A percentile compares a stretch with the other conserved stretches of the same genome.
phyloP scores from a whole-genome alignment of 1,140 invertebrate genomes.

The Heliconius himera region DNA sequence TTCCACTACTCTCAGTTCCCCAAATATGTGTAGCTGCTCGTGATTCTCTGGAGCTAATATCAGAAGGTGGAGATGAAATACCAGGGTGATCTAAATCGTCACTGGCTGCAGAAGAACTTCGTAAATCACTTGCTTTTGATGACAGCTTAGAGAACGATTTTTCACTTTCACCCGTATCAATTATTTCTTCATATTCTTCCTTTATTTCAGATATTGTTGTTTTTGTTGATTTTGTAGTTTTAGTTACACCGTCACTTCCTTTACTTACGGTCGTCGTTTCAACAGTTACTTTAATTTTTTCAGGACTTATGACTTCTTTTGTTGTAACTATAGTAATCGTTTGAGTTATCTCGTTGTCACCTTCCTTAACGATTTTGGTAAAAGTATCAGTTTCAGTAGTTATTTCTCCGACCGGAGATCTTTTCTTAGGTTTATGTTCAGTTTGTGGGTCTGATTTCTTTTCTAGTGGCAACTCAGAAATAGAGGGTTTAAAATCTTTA shows the following conservation, averaged over 20 bases:
- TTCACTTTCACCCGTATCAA: constrained; percentile 74
- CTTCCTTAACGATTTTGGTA: constrained; percentile 76
- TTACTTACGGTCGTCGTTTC: constrained; percentile 80
- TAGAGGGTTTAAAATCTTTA: constrained; percentile 45
- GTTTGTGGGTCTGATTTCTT: constrained; percentile 46
- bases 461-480: constrained; percentile 52
- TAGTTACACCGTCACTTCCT: constrained; percentile 74
- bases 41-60: constrained; percentile 83
- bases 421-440: constrained; percentile 63
- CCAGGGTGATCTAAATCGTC: constrained; percentile 82
- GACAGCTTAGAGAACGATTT: constrained; percentile 73
- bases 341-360: constrained; percentile 75
- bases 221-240: constrained; percentile 80
- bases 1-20: constrained; percentile 74
- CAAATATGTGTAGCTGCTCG: constrained; percentile 78
- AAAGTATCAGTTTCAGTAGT: constrained; percentile 79
- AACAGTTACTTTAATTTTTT: constrained; percentile 78
- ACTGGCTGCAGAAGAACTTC: constrained; percentile 83
- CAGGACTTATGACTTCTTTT: constrained; percentile 75
- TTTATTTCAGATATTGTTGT: constrained; percentile 79
- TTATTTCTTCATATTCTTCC: constrained; percentile 79
- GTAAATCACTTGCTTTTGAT: constrained; percentile 78
- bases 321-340: constrained; percentile 78
- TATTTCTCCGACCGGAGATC: constrained; percentile 76
- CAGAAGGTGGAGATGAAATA: constrained; percentile 80